Evolutionary conservation across 2,113 vertebrate genomes (phyloP).

Genomic region (Brachyhypopomus gauderio): DNA sequence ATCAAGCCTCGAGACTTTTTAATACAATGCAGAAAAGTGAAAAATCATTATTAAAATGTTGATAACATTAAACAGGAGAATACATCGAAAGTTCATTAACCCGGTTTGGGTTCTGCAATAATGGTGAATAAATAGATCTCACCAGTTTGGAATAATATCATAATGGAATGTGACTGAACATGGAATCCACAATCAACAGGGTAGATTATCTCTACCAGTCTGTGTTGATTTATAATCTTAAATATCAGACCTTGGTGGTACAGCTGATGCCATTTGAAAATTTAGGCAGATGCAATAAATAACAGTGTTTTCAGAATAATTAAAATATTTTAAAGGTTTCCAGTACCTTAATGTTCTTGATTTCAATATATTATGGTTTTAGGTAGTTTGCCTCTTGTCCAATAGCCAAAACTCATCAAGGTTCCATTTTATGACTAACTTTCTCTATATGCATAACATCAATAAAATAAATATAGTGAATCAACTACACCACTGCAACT

Average conservation of each 20-base stretch:
- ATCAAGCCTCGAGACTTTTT: not conserved
- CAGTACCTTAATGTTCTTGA: too few species aligned
- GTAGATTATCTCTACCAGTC: not conserved
- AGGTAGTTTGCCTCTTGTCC: too few species aligned
- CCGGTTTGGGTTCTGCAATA: not conserved
- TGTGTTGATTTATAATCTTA: not conserved
- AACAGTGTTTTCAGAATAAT: too few species aligned
- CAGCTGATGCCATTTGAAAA: too few species aligned
- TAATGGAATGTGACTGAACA: not conserved
- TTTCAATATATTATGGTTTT: too few species aligned
- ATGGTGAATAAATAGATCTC: not conserved
- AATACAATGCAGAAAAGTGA: not conserved
- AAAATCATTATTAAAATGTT: not conserved
- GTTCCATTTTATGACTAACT: too few species aligned
- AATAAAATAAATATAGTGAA: conserved; percentile 13
- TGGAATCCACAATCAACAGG: not conserved
- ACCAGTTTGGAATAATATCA: not conserved
- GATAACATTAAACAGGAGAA: not conserved
- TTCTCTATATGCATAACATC: not conserved
- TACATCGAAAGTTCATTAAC: not conserved
- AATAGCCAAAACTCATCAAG: too few species aligned
- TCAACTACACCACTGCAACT: conserved; percentile 24
- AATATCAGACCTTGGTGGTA: too few species aligned
- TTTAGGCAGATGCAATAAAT: too few species aligned
- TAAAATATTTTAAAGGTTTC: too few species aligned